Evolutionary conservation across 2,113 vertebrate genomes (phyloP).

Genomic region (Monopterus albus): DNA sequence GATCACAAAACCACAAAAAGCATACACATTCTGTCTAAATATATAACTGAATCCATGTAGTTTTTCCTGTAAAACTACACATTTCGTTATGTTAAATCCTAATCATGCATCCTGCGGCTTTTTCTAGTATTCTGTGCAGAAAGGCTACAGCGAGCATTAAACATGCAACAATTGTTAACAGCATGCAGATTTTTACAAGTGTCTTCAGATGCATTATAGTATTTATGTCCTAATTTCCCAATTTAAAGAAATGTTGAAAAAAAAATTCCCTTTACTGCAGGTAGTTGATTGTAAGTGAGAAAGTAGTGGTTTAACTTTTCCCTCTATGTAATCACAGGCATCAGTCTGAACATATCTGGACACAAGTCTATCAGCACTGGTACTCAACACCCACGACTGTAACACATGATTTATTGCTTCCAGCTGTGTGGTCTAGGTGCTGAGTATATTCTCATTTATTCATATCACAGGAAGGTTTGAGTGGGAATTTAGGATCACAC

Average conservation of each 20-base stretch:
- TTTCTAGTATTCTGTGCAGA: neutral
- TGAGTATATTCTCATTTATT: conserved; percentile 7
- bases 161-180: conserved; percentile 29
- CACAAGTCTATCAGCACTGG: conserved; percentile 57
- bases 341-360: conserved; percentile 42
- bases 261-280: conserved; percentile 27
- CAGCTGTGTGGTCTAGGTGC: conserved; percentile 54
- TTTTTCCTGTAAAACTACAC: neutral
- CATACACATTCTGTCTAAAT: neutral
- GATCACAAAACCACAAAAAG: neutral
- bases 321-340: conserved; percentile 40
- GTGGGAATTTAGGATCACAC: conserved; percentile 9
- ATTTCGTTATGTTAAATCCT: neutral
- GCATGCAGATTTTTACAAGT: conserved; percentile 14
- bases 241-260: conserved; percentile 32
- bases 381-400: conserved; percentile 49
- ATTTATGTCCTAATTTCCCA: conserved; percentile 59
- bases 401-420: conserved; percentile 59
- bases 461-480: conserved; percentile 20
- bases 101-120: neutral
- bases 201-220: conserved; percentile 27
- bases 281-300: conserved; percentile 14
- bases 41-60: neutral
- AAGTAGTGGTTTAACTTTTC: conserved; percentile 22
- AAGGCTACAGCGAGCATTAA: neutral